Base-by-base conservation (phyloP, 2,113 vertebrate genomes). In the Protobothrops flavoviridis region DNA sequence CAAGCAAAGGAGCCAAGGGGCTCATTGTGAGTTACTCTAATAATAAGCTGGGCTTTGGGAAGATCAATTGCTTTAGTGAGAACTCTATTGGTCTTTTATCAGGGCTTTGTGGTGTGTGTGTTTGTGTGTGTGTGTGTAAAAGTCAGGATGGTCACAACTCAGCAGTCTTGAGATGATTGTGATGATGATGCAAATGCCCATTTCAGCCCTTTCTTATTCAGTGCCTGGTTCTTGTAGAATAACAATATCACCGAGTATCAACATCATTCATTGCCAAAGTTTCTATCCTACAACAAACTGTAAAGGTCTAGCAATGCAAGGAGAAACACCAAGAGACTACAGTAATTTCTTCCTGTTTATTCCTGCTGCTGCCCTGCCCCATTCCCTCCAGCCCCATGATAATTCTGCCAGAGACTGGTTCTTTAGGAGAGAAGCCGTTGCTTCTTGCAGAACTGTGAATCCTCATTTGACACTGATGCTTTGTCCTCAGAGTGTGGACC, bases 401-500 rank as follows among this genome's bases (percentile, higher is more conserved):
- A 91, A 52, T 24, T 23, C 23, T 5, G 29, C 11, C 15, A 7
- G 3, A 56, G 39, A 43, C 74, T 43, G 17, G 74, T 81, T 20
- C 74, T 81, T 43, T 17, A 3, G 74, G 17, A 43, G 61, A 24
- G 88, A 24, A 17, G 24, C 21, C 39, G 1, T 3, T 56, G n/a
- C 8, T 24, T n/a, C 43, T 85, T 43, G 56, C 69, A 86, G 7
- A 90, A 43, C 5, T 21, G 2, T 90, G 13, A 23, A 43, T 90
- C 85, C 20, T 57, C 0, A 56, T 48, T 94, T 95, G 93, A 95
- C 90, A 91, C 56, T 94, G 90, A 96, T 61, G 89, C 12, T 94
- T 95, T 96, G 85, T 96, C 91, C 89, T 43, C 96, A 99, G 99
- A 98, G 98, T 95, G 98, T 98, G 61, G 98, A 99, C 94, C 96